Conservation (phyloP, 2,113 vertebrate genomes). For the Orcinus orca region DNA sequence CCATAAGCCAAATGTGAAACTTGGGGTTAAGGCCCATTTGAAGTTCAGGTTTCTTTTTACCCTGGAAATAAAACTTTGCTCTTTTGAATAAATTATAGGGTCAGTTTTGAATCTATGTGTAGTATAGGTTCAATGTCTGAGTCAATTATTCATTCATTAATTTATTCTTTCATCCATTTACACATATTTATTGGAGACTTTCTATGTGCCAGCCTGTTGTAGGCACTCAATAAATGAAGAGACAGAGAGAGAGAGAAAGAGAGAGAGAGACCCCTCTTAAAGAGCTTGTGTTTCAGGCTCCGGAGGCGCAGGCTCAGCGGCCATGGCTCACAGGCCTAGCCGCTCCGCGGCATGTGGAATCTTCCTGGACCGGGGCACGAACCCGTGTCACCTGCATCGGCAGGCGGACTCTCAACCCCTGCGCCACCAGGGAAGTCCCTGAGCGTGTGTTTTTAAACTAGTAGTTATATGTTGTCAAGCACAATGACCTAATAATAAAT, state of each 20-base stretch:
- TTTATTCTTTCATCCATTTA: neutral
- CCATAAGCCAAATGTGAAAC: neutral
- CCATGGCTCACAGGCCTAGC: no score
- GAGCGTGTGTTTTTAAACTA: neutral
- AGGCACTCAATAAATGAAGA: neutral
- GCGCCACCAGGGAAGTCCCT: no score
- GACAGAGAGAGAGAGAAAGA: neutral
- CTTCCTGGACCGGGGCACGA: no score
- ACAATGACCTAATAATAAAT: neutral
- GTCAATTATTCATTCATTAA: neutral
- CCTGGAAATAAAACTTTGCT: neutral
- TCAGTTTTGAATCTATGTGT: neutral
- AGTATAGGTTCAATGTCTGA: neutral
- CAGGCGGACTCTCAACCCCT: no score
- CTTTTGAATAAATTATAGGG: neutral
- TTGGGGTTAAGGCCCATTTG: neutral
- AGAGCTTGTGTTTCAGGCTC: neutral
- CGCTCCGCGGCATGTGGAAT: no score
- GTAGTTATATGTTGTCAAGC: neutral
- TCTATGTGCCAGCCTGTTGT: neutral
- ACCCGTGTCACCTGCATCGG: no score
- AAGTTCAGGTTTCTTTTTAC: neutral
- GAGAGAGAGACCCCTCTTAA: neutral
- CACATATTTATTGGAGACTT: neutral
- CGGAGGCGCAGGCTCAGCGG: no score